Evolutionary conservation across 2,797 vertebrate genomes (phyloP), one percentile per base, ranked within the genome.

Genomic region (Pelodytes ibericus): DNA sequence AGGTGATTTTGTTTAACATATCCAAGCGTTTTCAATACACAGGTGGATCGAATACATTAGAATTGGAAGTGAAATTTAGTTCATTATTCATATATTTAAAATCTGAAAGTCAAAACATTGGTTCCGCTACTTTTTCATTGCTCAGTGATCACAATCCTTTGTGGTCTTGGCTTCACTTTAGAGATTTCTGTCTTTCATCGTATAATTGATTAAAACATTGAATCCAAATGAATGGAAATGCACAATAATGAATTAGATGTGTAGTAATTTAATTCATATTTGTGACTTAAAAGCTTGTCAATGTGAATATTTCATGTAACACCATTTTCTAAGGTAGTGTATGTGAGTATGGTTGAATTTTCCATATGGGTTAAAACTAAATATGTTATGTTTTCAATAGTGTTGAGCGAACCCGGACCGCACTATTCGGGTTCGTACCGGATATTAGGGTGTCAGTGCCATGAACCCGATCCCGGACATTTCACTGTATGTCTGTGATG

Each of bases 181-280:
- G 30, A 69, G 49, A 70, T 56, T 39, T 69, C 39, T 29, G 20
- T 26, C 31, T 58, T 56, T 70, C 29, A 70, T 70, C 67, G 57
- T 58, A 11, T 57, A 57, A 70, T 70, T 70, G 67, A 58, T 70
- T 70, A 70, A 70, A 70, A 39, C 9, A 11, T 58, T 20, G 33
- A 70, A 15, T 33, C 7, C 24, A 56, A 69, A n/a, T 56, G 66
- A 47, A 25, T 2, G 0, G 51, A 24, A 26, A 58, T 58, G 67
- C 51, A 70, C 39, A 70, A 57, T n/a, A 27, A 58, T 27, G 57
- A 70, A 70, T 57, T 58, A 70, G 24, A 57, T 13, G 16, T 7
- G 30, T 24, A 4, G 22, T 9, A 70, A 70, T 11, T 58, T 30
- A 53, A 70, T 58, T 58, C 3, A 58, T n/a, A n/a, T n/a, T n/a